Base-by-base conservation (phyloP, 2,113 vertebrate species). In the Marmota flaviventris region DNA sequence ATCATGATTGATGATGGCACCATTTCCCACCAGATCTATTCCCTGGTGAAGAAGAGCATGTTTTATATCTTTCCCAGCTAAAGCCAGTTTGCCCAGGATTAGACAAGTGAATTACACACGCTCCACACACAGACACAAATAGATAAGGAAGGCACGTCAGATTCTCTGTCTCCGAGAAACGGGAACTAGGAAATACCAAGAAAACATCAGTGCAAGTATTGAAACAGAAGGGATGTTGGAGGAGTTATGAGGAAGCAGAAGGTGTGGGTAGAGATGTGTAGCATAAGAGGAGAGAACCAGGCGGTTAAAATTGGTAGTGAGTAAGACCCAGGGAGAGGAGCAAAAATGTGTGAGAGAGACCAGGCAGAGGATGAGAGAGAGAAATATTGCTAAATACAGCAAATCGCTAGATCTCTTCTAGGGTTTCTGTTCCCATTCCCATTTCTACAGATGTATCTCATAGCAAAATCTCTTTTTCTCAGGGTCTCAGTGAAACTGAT, bases 151-250 rank as follows among this genome's bases (percentile, higher is more conserved):
- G n/a, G 58, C 63, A 92, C 37, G 42, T 78, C 70, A 72, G 42
- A 83, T 84, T 87, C 27, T 77, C 75, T 18, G 22, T 79, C 51
- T 85, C 67, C 70, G n/a, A 61, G 75, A 91, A 87, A n/a, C 4
- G n/a, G 34, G 72, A 82, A 32, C 73, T 53, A 61, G 92, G 56
- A 82, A 69, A 94, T 69, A 63, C 91, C 76, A 58, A 96, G 83
- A 69, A 87, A 75, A 78, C 85, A 95, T 9, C 56, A 70, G 34
- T 9, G 14, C 32, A 42, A 53, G 42, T 87, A 29, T 81, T 81
- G 72, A 93, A 72, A 70, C 75, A 79, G 85, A 79, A 78, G 34
- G 37, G 4, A 2, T 79, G 4, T 39, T 92, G 76, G 45, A 84
- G 67, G n/a, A 69, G 8, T 78, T 78, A 22, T 12, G 72, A 70